phyloP scores from a whole-genome alignment of 2,888 invertebrate species.

The Andrena trimmerana region DNA sequence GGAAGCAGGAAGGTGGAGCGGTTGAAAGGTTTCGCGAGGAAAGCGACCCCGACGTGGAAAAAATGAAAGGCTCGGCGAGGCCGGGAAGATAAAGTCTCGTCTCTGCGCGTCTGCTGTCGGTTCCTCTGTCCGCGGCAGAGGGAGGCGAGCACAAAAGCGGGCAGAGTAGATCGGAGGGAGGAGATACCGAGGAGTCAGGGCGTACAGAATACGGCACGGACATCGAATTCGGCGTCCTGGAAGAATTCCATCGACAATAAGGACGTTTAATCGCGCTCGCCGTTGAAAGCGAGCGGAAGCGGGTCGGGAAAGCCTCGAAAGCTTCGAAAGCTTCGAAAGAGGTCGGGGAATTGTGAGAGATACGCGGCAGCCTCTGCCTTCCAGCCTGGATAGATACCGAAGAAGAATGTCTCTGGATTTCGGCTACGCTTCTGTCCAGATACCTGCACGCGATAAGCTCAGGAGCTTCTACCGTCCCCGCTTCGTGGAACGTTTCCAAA shows the following conservation, averaged over 20 bases:
- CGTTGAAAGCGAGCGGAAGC: conserved; percentile 21
- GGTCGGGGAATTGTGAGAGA: no score
- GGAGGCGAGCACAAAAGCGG: conserved; percentile 35
- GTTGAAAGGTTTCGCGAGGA: conserved; percentile 22
- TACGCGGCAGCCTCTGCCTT: no score
- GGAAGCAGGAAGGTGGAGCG: no score
- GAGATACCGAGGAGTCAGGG: conserved; percentile 15
- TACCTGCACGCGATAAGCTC: conserved; percentile 10
- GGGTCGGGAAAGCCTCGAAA: conserved; percentile 13
- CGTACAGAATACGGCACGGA: conserved; percentile 26
- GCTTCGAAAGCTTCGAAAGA: not conserved
- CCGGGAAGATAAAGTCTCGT: conserved; percentile 36
- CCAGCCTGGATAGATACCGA: conserved; percentile 5
- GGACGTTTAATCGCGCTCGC: conserved; percentile 54
- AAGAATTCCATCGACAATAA: conserved; percentile 59
- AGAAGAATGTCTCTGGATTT: conserved; percentile 31
- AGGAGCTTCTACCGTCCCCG: not conserved
- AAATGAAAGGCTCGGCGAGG: not conserved
- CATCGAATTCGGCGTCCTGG: conserved; percentile 56
- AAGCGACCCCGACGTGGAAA: conserved; percentile 2
- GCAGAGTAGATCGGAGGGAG: conserved; percentile 20
- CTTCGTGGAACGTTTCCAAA: not conserved
- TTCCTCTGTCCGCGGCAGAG: conserved; percentile 4
- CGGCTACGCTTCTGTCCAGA: conserved; percentile 7
- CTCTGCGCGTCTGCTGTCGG: not conserved